Conservation (phyloP, 2,888 invertebrate species). For the Ormyrus nitidulus region DNA sequence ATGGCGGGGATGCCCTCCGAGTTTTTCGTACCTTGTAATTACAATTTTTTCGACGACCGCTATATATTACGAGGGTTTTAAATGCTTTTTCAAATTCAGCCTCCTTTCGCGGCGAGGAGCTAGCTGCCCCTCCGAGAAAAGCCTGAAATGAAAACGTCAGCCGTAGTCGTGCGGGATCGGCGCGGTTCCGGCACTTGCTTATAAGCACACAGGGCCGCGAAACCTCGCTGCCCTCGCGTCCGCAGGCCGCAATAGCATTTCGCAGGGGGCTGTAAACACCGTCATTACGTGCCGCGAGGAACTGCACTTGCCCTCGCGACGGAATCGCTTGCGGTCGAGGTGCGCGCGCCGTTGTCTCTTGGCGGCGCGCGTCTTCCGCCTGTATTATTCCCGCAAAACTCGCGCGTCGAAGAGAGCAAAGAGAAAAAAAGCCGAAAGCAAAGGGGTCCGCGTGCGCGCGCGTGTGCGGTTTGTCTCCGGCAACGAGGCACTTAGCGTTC, state of each 20-base stretch:
- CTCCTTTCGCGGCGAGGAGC: too few relatives aligned
- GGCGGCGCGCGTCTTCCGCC: background rate
- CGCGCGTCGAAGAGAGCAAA: background rate
- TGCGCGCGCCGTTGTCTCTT: background rate
- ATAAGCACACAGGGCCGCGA: background rate
- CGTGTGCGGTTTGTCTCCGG: conserved; percentile 54
- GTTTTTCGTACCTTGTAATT: background rate
- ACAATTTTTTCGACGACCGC: background rate
- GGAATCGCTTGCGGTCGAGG: conserved; percentile 40
- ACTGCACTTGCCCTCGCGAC: conserved; percentile 6
- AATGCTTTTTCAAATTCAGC: too few relatives aligned
- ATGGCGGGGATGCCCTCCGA: background rate
- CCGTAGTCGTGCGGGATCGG: background rate
- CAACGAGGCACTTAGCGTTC: conserved; percentile 57
- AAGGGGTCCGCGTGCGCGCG: background rate
- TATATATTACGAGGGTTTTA: background rate
- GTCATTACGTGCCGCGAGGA: conserved; percentile 51
- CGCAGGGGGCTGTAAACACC: conserved; percentile 57
- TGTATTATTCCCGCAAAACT: too few relatives aligned
- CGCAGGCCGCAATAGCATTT: conserved; percentile 40
- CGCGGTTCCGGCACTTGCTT: background rate
- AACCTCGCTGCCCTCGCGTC: background rate
- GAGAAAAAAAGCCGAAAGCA: conserved; percentile 16
- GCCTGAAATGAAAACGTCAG: conserved; percentile 37
- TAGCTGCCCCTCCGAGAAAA: background rate